Evolutionary conservation across 2,797 vertebrate species (phyloP).

Genomic region (Potorous gilbertii): DNA sequence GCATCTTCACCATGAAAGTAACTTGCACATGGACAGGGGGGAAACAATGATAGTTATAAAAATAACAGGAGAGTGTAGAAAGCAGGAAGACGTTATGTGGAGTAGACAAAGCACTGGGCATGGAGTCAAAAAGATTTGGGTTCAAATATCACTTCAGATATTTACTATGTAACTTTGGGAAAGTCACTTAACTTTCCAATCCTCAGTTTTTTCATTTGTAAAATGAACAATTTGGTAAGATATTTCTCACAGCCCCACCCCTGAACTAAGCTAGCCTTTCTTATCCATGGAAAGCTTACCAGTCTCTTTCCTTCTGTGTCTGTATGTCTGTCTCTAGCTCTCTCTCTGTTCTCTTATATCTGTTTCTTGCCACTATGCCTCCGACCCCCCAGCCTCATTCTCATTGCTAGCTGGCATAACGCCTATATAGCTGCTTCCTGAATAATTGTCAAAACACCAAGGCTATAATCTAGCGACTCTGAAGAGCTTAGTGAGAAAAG

Average conservation of each 20-base stretch:
- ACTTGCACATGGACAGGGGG: background rate
- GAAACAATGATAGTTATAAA: background rate
- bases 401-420: conserved; percentile 23
- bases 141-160: background rate
- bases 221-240: background rate
- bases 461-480: conserved; percentile 41
- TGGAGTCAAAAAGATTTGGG: background rate
- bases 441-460: conserved; percentile 53
- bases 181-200: background rate
- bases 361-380: background rate
- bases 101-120: background rate
- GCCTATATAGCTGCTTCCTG: conserved; percentile 47
- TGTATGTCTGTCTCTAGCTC: background rate
- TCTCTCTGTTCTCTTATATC: conserved; percentile 3
- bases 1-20: background rate
- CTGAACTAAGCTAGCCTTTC: background rate
- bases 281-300: background rate
- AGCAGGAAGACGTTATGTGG: background rate
- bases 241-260: background rate
- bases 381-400: conserved; percentile 22
- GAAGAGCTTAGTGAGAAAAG: conserved; percentile 42
- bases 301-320: background rate
- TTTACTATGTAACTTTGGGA: background rate
- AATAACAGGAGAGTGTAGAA: background rate
- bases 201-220: background rate